Conservation (phyloP, 2,797 vertebrate genomes). For the Spheniscus humboldti region DNA sequence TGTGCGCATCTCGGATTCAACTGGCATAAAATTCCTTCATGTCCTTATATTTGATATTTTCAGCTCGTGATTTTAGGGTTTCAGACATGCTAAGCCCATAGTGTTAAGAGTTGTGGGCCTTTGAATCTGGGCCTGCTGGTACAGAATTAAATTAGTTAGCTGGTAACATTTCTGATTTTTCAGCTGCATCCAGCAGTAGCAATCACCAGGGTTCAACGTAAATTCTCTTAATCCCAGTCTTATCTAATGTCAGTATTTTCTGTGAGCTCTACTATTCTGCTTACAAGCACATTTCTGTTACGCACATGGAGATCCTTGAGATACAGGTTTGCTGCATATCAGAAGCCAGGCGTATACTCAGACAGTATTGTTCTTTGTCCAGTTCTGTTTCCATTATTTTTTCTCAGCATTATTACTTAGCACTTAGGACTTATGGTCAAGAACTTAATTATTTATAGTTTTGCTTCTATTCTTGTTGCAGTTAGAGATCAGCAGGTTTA, state of each 20-base stretch:
- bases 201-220: background rate
- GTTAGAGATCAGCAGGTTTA: background rate
- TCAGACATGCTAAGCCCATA: background rate
- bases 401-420: background rate
- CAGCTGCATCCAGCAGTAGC: background rate
- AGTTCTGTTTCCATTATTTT: background rate
- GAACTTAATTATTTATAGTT: background rate
- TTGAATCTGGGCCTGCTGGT: background rate
- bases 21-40: background rate
- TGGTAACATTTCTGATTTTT: background rate
- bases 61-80: background rate
- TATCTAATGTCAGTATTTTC: background rate
- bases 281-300: background rate
- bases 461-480: background rate
- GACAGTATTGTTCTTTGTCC: background rate
- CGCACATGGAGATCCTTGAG: background rate
- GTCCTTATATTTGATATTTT: background rate
- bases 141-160: background rate
- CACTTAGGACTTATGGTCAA: background rate
- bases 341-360: background rate
- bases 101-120: background rate
- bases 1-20: background rate
- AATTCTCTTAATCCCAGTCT: background rate
- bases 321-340: background rate
- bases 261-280: background rate